A percentile compares a stretch with the other conserved stretches of the same genome.
These are phyloP conservation scores for Aeoliscus strigatus DNA, from an alignment of 2,797 vertebrate species.

Conservation along the genomic window DNA sequence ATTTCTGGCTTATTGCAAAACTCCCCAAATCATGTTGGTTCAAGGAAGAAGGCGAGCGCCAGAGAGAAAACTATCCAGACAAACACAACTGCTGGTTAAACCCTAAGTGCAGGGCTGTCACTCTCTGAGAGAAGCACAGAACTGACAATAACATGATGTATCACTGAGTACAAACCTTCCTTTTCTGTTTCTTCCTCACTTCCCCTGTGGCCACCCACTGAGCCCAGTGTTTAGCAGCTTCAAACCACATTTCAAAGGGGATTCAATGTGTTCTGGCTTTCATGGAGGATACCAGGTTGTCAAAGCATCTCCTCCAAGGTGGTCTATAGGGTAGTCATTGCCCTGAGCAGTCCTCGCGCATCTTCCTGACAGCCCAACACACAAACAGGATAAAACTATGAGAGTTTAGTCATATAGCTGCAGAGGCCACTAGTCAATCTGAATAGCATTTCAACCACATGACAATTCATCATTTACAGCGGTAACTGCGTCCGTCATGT, in stretches of 20 bases:
- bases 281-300: slow-evolving; percentile 38
- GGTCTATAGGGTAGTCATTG: slow-evolving; percentile 34
- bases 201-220: slow-evolving; percentile 33
- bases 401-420: slow-evolving; percentile 53
- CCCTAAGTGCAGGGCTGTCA: slow-evolving; percentile 30
- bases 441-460: slow-evolving; percentile 50
- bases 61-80: slow-evolving; percentile 5
- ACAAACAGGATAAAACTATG: neutral
- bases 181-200: slow-evolving; percentile 24
- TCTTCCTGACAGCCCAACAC: too few species aligned
- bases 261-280: slow-evolving; percentile 35
- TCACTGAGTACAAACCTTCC: slow-evolving; percentile 36
- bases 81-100: slow-evolving; percentile 17
- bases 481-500: slow-evolving; percentile 42
- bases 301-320: slow-evolving; percentile 38
- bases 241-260: slow-evolving; percentile 51
- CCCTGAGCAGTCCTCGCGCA: slow-evolving; percentile 45
- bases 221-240: slow-evolving; percentile 49
- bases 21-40: neutral
- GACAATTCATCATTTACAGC: slow-evolving; percentile 53
- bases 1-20: neutral
- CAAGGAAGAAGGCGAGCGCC: neutral
- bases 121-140: slow-evolving; percentile 16
- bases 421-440: slow-evolving; percentile 58
- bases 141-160: slow-evolving; percentile 40